phyloP scores from a whole-genome alignment of 2,113 vertebrate species.

The Phoenicopterus ruber region DNA sequence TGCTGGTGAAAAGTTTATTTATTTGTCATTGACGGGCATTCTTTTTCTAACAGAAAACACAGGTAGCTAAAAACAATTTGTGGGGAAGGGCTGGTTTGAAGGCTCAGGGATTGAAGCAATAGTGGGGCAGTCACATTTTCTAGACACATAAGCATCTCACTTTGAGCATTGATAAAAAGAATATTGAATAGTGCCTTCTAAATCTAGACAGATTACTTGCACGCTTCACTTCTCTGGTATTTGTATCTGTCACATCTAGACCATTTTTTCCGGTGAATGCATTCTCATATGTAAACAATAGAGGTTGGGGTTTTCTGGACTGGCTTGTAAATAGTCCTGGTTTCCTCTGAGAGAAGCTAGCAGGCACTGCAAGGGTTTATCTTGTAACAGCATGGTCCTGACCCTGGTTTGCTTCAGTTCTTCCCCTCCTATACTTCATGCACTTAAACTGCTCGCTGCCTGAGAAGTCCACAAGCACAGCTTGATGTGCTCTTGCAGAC shows the following conservation, averaged over 20 bases:
- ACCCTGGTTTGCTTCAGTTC: not conserved
- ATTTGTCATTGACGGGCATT: not conserved
- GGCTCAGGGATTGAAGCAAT: not conserved
- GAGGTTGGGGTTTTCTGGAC: not conserved
- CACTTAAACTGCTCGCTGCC: not conserved
- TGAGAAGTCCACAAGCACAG: not conserved
- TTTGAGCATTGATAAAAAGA: not conserved
- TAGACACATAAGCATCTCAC: not conserved
- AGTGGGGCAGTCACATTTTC: not conserved
- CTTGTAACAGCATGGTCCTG: not conserved
- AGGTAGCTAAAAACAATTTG: not conserved
- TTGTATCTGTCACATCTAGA: not conserved
- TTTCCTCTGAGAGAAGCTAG: not conserved
- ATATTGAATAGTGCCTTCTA: not conserved
- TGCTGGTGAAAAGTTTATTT: not conserved
- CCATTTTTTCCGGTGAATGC: not conserved
- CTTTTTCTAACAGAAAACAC: not conserved
- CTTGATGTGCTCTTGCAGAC: too few relatives aligned
- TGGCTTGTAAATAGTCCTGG: not conserved
- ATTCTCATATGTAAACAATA: not conserved
- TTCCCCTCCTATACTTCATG: not conserved
- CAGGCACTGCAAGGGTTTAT: not conserved
- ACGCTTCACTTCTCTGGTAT: not conserved
- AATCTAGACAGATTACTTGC: not conserved
- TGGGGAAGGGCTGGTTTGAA: not conserved